Conservation (phyloP, 1,140 invertebrate genomes). For the Hycleus cichorii region DNA sequence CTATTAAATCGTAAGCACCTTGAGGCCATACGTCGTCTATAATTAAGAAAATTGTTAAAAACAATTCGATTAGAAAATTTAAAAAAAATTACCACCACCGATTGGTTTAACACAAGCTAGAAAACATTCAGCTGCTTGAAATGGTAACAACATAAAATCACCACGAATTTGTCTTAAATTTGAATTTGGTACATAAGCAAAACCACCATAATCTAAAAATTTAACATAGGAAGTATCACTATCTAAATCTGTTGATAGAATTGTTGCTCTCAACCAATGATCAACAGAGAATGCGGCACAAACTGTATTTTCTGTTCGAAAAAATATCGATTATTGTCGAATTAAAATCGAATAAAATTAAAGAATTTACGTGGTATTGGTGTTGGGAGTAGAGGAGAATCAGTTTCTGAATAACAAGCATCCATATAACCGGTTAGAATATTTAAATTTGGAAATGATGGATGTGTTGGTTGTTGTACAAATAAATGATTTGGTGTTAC, state of each 20-base stretch:
- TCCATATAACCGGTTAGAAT: constrained; percentile 69
- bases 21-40: constrained; percentile 54
- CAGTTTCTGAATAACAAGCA: constrained; percentile 53
- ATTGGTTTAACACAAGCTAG: constrained; percentile 81
- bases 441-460: constrained; percentile 74
- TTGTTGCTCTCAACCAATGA: constrained; percentile 83
- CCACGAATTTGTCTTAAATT: constrained; percentile 79
- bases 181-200: constrained; percentile 63
- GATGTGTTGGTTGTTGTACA: constrained; percentile 89
- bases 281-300: constrained; percentile 76
- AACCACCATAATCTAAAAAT: constrained; percentile 93
- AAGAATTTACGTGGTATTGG: constrained; percentile 52
- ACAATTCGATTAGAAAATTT: background rate
- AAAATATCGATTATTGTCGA: constrained; percentile 9
- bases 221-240: constrained; percentile 70
- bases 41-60: background rate
- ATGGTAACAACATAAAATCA: constrained; percentile 88
- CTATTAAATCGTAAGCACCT: constrained; percentile 68
- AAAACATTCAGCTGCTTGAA: constrained; percentile 92
- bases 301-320: constrained; percentile 65
- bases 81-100: constrained; percentile 49
- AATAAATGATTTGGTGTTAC: constrained; percentile 82
- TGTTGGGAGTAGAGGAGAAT: constrained; percentile 57
- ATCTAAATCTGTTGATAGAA: constrained; percentile 63
- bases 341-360: background rate